A percentile compares a stretch with the other conserved stretches of the same genome.
These are phyloP conservation scores for Onthophagus sagittarius DNA, from an alignment of 2,888 invertebrate species.

Conservation along the genomic window DNA sequence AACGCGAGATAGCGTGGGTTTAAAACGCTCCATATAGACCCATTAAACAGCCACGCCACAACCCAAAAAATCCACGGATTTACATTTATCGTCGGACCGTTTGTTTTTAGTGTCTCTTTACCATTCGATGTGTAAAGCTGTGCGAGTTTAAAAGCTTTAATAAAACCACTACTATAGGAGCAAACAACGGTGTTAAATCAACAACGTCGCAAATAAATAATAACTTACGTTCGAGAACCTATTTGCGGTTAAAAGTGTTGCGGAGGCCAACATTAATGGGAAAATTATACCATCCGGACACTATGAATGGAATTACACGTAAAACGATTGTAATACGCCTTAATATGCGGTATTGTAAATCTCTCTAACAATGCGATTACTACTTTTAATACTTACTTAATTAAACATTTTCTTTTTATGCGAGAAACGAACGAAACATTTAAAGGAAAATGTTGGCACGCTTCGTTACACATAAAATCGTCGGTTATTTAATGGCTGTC, in stretches of 20 bases:
- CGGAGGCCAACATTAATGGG: neutral
- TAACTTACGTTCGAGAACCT: neutral
- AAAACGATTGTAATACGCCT: neutral
- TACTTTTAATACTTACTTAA: neutral
- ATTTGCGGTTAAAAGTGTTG: neutral
- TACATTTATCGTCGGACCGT: neutral
- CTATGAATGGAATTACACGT: neutral
- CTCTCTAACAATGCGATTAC: neutral
- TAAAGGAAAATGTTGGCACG: neutral
- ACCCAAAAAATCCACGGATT: neutral
- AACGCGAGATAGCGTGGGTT: neutral
- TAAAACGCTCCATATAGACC: neutral
- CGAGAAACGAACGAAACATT: neutral
- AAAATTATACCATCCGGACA: neutral
- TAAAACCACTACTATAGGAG: neutral
- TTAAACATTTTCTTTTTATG: neutral
- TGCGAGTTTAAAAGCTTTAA: neutral
- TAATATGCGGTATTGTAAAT: neutral
- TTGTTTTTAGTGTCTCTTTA: neutral
- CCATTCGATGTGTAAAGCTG: neutral
- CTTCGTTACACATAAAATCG: neutral
- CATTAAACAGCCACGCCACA: neutral
- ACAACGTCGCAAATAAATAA: neutral
- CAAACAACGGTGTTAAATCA: neutral
- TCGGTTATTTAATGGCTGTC: slow-evolving; percentile 4